Evolutionary conservation across 2,113 vertebrate genomes (phyloP).

Genomic region (Dryoscopus gambensis): DNA sequence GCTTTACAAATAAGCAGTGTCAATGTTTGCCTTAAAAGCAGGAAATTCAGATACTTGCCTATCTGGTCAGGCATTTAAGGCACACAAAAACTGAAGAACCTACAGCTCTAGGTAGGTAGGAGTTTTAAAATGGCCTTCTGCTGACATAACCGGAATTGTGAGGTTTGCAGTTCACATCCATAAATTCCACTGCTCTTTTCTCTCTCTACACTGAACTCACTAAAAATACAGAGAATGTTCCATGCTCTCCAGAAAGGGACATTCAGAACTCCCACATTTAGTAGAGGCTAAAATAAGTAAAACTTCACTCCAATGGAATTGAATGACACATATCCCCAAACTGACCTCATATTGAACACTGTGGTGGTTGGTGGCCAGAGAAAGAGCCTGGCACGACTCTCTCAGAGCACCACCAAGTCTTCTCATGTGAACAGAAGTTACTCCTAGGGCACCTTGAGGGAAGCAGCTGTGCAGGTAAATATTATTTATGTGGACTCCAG

Average conservation of each 20-base stretch:
- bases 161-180: neutral
- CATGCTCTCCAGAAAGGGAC: neutral
- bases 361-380: neutral
- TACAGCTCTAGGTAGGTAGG: neutral
- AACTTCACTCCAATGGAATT: neutral
- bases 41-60: neutral
- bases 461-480: neutral
- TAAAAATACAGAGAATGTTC: neutral
- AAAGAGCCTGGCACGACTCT: neutral
- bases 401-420: neutral
- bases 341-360: neutral
- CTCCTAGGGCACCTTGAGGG: neutral
- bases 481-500: neutral
- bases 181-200: neutral
- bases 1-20: neutral
- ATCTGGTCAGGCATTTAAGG: neutral
- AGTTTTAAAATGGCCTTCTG: neutral
- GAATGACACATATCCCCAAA: neutral
- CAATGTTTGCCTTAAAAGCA: neutral
- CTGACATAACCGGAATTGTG: neutral
- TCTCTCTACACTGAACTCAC: neutral
- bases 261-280: neutral
- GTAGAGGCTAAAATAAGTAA: neutral
- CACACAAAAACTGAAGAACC: neutral
- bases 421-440: neutral